Evolutionary conservation across 1,140 invertebrate species (phyloP).

Genomic region (Radopholus similis): DNA sequence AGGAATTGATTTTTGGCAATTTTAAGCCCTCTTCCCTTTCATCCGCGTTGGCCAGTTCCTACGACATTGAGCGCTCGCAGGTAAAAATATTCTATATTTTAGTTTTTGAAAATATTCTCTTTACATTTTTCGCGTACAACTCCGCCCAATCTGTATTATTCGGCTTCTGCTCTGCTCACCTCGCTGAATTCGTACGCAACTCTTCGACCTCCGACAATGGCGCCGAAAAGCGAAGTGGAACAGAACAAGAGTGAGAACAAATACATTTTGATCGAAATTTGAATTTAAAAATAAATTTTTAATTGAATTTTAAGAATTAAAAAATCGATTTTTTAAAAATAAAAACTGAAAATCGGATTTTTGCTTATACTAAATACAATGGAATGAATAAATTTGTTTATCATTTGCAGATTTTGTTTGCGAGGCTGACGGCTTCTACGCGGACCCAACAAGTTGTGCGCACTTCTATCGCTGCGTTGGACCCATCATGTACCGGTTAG

Average conservation of each 20-base stretch:
- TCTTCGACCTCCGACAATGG: neutral
- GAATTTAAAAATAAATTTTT: too few species aligned
- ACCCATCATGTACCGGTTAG: slow-evolving; percentile 29
- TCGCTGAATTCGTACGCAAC: neutral
- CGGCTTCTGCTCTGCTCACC: neutral
- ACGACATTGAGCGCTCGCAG: neutral
- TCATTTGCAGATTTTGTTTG: slow-evolving; percentile 35
- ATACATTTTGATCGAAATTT: neutral
- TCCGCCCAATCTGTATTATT: neutral
- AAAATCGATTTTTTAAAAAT: too few species aligned
- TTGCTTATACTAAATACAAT: neutral
- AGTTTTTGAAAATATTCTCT: neutral
- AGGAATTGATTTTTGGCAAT: neutral
- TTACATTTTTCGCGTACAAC: neutral
- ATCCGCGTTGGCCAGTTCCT: neutral
- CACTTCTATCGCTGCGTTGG: slow-evolving; percentile 50
- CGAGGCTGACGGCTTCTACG: slow-evolving; percentile 38
- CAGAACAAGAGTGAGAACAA: slow-evolving; percentile 2
- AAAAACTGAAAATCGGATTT: too few species aligned
- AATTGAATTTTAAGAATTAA: neutral
- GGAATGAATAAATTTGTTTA: neutral
- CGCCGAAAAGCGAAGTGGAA: neutral
- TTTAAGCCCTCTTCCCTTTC: neutral
- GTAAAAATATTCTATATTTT: neutral
- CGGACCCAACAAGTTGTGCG: slow-evolving; percentile 35